A percentile compares a stretch with the other conserved stretches of the same genome.
These are phyloP conservation scores for Limnephilus lunatus DNA, from an alignment of 2,888 invertebrate species.

Conservation along the genomic window DNA sequence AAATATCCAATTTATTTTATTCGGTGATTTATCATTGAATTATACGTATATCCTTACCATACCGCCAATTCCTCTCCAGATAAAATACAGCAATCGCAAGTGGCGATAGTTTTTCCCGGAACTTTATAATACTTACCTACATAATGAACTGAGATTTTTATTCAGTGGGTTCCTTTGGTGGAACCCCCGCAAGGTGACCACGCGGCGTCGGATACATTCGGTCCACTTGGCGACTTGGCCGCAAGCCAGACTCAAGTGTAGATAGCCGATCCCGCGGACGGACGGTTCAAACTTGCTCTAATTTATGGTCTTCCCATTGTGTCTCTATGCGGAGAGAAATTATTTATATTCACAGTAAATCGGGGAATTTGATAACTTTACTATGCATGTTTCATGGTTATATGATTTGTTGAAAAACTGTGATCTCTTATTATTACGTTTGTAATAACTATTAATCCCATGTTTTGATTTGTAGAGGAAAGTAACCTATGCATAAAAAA, in stretches of 20 bases:
- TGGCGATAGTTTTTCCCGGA: neutral
- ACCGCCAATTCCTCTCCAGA: neutral
- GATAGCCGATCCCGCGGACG: neutral
- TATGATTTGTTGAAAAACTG: neutral
- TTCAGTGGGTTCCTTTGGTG: neutral
- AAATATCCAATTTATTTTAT: too few species aligned
- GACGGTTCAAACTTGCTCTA: neutral
- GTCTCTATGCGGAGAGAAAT: neutral
- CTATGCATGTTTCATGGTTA: neutral
- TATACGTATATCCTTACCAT: neutral
- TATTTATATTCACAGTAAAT: neutral
- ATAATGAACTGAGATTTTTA: neutral
- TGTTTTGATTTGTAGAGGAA: neutral
- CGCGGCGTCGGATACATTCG: neutral
- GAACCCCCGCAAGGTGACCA: neutral
- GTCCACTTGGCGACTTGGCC: neutral
- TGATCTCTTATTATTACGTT: neutral
- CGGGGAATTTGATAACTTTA: neutral
- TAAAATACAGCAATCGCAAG: neutral
- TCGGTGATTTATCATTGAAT: neutral
- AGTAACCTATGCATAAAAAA: too few species aligned
- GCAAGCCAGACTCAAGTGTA: neutral
- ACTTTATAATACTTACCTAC: neutral
- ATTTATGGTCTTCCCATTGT: neutral
- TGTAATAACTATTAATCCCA: neutral